These are phyloP conservation scores for Chelmon rostratus DNA, from an alignment of 2,797 vertebrate genomes.

Conservation along the genomic window DNA sequence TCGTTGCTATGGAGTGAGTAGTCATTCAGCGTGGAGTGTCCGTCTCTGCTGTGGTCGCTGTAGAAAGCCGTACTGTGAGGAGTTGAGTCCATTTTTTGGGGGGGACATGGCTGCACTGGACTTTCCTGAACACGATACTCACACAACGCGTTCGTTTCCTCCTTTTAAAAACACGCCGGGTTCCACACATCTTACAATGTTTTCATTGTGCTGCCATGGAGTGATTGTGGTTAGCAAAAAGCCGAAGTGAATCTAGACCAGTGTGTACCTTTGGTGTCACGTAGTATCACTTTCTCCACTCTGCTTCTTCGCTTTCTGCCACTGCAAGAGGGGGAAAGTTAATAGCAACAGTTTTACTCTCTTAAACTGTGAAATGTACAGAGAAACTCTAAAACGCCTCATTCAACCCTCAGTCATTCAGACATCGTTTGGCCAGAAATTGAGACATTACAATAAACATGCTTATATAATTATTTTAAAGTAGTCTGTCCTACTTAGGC, in stretches of 20 bases:
- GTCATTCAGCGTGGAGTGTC: constrained; percentile 3
- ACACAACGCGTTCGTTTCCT: constrained; percentile 24
- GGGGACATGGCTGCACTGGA: background rate
- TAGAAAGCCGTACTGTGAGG: background rate
- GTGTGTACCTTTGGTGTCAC: background rate
- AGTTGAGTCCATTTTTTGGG: constrained; percentile 16
- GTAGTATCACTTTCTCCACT: constrained; percentile 31
- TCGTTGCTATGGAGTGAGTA: constrained; percentile 26
- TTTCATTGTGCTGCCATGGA: constrained; percentile 24
- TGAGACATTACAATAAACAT: background rate
- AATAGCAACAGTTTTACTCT: background rate
- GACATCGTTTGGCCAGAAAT: background rate
- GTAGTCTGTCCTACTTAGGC: background rate
- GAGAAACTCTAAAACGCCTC: too few species aligned
- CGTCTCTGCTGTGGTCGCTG: constrained; percentile 2
- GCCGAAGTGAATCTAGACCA: constrained; percentile 30
- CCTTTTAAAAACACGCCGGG: constrained; percentile 7
- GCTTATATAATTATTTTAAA: background rate
- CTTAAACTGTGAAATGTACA: background rate
- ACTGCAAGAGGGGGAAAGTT: background rate
- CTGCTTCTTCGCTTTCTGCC: background rate
- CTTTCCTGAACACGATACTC: constrained; percentile 28
- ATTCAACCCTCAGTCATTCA: too few species aligned
- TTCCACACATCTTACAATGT: constrained; percentile 17
- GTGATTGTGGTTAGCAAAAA: constrained; percentile 12